Base-by-base conservation (phyloP, 2,888 invertebrate genomes). In the Nymphalis c-album region DNA sequence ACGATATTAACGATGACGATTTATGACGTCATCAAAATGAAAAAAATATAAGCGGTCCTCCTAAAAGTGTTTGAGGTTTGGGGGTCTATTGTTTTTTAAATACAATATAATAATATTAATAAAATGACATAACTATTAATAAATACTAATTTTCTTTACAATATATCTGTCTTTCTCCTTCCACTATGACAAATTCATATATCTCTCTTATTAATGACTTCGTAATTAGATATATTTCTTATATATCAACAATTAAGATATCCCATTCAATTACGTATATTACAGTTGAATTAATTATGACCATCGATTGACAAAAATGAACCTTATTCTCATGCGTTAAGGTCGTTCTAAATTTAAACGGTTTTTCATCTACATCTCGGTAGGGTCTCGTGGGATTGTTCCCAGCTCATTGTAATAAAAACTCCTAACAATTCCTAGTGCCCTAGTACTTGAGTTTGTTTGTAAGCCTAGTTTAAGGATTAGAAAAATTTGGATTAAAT, bases 371-470 rank as follows among this genome's bases (percentile, higher is more conserved):
- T 53, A 61, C 60, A 63, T 64, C 55, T 74, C 75, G 73, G 77
- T 80, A 77, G 76, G 80, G 82, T 87, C 85, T 87, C 90, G 90
- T 89, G 89, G 84, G 89, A 89, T 80, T 80, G 82, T 90, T 89
- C 89, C 81, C 89, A 88, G 79, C 80, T 79, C 79, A 73, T 76
- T 75, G 73, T 75, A 76, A 76, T 76, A 79, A 77, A 77, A 75
- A 80, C 80, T 80, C 77, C 77, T 84, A 78, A 77, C 74, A 73
- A 75, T 69, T 78, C 79, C 79, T 87, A 78, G 68, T 71, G 50
- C 72, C 85, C 84, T 87, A 72, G 84, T 86, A 83, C 77, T 76
- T 72, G 31, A 62, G 26, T 64, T 46, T 51, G 31, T 35, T 55
- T 51, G 51, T 51, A 20, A 51, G 22, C 51, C 51, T 51, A 51